Conservation (phyloP, 2,797 vertebrate species). For the Molossus alvarezi region DNA sequence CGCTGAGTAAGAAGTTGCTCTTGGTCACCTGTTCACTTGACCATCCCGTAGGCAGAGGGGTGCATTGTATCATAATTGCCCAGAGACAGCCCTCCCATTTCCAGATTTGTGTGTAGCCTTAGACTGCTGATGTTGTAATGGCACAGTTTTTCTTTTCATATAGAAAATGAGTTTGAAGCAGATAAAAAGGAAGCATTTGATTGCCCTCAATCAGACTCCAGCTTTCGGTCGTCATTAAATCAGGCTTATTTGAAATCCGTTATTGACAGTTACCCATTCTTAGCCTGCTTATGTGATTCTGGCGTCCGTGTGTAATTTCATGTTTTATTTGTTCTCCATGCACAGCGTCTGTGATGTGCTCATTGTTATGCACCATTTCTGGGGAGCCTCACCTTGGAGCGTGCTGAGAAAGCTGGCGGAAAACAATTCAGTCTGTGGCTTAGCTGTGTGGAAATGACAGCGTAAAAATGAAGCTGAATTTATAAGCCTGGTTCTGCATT, state of each 20-base stretch:
- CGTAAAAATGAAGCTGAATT: conserved; percentile 70
- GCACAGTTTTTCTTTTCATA: conserved; percentile 67
- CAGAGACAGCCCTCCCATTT: conserved; percentile 42
- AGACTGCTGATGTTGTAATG: conserved; percentile 27
- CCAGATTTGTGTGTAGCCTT: conserved; percentile 42
- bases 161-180: conserved; percentile 68
- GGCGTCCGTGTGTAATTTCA: conserved; percentile 51
- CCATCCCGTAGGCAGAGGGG: neutral
- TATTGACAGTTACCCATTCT: conserved; percentile 78
- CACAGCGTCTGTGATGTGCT: neutral
- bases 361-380: conserved; percentile 71
- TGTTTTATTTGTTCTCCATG: conserved; percentile 81
- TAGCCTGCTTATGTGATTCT: conserved; percentile 54
- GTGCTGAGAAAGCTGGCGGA: conserved; percentile 70
- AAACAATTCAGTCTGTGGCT: conserved; percentile 57
- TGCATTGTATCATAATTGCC: conserved; percentile 16
- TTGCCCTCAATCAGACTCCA: conserved; percentile 78
- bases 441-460: conserved; percentile 79
- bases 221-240: conserved; percentile 81
- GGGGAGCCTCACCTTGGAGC: conserved; percentile 79
- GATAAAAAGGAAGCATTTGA: conserved; percentile 81
- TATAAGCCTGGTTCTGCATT: conserved; percentile 45
- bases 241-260: conserved; percentile 80
- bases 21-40: conserved; percentile 22
- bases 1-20: conserved; percentile 62